Evolutionary conservation across 2,888 invertebrate species (phyloP).

Genomic region (Apantesis nais): DNA sequence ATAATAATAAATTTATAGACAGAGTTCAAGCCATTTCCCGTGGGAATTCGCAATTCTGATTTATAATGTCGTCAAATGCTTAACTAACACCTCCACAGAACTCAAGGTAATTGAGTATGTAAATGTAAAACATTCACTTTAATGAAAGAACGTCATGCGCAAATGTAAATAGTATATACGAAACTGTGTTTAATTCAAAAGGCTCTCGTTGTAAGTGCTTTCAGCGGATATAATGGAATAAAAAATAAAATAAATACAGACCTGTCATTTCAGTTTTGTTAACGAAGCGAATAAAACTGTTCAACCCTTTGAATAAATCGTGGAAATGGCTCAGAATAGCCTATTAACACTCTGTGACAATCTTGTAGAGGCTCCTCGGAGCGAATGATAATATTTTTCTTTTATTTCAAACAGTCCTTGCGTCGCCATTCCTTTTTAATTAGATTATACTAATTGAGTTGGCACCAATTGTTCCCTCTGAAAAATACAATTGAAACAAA

Average conservation of each 20-base stretch:
- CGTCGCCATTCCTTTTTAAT: constrained; percentile 65
- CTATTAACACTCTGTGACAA: constrained; percentile 78
- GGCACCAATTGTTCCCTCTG: constrained; percentile 61
- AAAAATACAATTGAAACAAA: constrained; percentile 58
- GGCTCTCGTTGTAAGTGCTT: constrained; percentile 38
- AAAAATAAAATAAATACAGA: constrained; percentile 71
- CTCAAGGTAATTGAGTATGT: constrained; percentile 19
- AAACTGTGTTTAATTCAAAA: constrained; percentile 32
- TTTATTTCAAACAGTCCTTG: constrained; percentile 71
- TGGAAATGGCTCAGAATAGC: constrained; percentile 74
- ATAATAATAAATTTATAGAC: constrained; percentile 14
- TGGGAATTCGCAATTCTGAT: constrained; percentile 65
- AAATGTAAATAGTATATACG: constrained; percentile 27
- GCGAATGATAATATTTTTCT: constrained; percentile 78
- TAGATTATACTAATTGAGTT: constrained; percentile 74
- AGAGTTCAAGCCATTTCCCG: constrained; percentile 48
- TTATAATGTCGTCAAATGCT: constrained; percentile 59
- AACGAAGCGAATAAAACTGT: constrained; percentile 79
- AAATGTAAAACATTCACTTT: constrained; percentile 22
- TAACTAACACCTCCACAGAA: constrained; percentile 31
- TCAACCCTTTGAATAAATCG: constrained; percentile 77
- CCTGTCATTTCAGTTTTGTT: constrained; percentile 65
- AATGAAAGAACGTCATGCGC: constrained; percentile 25
- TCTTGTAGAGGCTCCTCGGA: constrained; percentile 68
- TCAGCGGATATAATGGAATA: constrained; percentile 56